Evolutionary conservation across 2,797 vertebrate species (phyloP).

Genomic region (Delichon dasypus): DNA sequence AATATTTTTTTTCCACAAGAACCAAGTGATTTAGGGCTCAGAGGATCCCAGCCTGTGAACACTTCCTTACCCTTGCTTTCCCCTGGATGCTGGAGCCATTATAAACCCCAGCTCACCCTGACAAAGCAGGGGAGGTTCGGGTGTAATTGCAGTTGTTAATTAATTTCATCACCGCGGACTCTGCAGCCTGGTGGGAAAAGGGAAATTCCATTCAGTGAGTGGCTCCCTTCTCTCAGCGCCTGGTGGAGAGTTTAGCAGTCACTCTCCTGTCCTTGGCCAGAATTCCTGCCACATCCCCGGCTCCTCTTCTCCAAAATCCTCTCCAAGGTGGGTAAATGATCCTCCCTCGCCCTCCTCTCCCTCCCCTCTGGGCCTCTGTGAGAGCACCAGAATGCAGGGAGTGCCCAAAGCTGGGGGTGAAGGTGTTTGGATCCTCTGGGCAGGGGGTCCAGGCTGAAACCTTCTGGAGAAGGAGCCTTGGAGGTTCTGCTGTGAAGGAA

Average conservation of each 20-base stretch:
- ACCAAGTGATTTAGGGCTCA: neutral
- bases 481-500: neutral
- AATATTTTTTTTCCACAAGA: neutral
- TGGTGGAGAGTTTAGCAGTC: neutral
- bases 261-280: neutral
- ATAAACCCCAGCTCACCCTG: neutral
- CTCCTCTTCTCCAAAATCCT: neutral
- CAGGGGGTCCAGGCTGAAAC: neutral
- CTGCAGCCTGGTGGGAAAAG: neutral
- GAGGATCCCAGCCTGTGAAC: neutral
- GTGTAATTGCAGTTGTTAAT: conserved; percentile 29
- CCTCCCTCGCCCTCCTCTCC: neutral
- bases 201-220: neutral
- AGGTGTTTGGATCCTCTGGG: neutral
- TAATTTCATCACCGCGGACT: conserved; percentile 14
- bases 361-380: neutral
- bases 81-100: neutral
- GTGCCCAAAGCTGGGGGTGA: neutral
- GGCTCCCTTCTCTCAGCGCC: neutral
- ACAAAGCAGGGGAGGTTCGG: neutral
- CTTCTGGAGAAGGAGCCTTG: neutral
- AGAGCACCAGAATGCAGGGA: neutral
- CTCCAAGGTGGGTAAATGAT: neutral
- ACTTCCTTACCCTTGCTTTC: neutral
- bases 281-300: neutral